Percentiles rank a stretch among this genome's conserved stretches.
Conservation (phyloP, 92 coral and sea anemone genomes). For the Epizoanthus stellaris region DNA sequence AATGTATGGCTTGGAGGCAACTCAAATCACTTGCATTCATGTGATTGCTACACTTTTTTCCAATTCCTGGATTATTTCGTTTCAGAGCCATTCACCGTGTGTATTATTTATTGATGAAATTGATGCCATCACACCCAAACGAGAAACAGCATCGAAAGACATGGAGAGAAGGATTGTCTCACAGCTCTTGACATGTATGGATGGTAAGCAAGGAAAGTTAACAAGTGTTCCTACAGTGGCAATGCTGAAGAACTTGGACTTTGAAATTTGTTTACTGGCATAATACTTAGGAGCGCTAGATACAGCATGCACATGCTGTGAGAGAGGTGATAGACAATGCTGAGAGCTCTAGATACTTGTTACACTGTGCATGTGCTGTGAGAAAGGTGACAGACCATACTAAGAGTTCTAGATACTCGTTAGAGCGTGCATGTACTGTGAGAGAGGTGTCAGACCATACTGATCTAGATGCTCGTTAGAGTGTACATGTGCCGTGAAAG, state of each 20-base stretch:
- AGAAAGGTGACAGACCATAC: no score
- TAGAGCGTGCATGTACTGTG: no score
- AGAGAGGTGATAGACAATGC: no score
- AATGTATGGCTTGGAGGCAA: no score
- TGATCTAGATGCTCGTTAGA: not conserved
- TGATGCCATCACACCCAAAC: constrained; percentile 96
- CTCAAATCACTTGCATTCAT: not conserved
- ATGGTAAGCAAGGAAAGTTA: constrained; percentile 63
- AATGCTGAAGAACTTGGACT: no score
- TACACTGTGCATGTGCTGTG: not conserved
- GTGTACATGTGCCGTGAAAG: no score
- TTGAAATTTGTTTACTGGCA: no score
- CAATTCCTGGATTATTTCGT: not conserved
- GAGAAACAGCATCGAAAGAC: constrained; percentile 98
- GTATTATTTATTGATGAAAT: constrained; percentile 95
- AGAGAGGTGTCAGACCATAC: no score
- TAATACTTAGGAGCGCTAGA: no score
- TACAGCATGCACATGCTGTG: no score
- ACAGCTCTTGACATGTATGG: constrained; percentile 94
- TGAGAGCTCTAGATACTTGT: not conserved
- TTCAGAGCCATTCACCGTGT: constrained; percentile 88
- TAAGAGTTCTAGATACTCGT: no score
- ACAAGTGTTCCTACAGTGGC: not conserved
- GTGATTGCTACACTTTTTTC: not conserved
- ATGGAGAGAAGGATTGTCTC: constrained; percentile 98